These are phyloP conservation scores for Agrochola macilenta DNA, from an alignment of 2,888 invertebrate genomes.

Conservation along the genomic window DNA sequence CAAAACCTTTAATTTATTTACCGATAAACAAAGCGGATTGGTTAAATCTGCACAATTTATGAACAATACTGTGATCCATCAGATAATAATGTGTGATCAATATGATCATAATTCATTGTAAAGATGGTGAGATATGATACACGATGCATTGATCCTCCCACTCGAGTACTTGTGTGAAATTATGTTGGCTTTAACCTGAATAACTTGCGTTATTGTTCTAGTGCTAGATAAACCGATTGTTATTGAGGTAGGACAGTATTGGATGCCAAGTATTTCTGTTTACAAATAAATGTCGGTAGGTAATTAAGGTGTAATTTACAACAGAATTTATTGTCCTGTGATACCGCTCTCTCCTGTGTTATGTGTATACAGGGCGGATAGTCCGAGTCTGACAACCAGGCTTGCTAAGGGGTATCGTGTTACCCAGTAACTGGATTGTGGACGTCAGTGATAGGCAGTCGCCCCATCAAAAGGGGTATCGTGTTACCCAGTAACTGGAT, in stretches of 20 bases:
- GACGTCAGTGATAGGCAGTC: no score
- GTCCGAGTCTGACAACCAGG: not conserved
- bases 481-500: not conserved
- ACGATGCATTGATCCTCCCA: conserved; percentile 37
- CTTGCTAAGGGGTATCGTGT: not conserved
- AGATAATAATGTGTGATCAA: conserved; percentile 16
- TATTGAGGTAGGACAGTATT: conserved; percentile 25
- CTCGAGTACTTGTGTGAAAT: conserved; percentile 11
- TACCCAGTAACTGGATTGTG: not conserved
- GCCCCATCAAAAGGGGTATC: not conserved
- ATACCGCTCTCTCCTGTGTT: not conserved
- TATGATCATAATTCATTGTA: conserved; percentile 15
- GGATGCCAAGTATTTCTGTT: conserved; percentile 16
- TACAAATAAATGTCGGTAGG: not conserved
- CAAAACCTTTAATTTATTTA: conserved; percentile 34
- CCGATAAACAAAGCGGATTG: conserved; percentile 27
- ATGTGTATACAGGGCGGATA: no score
- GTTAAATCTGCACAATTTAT: conserved; percentile 30
- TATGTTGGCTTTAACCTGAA: conserved; percentile 38
- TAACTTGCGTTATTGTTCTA: conserved; percentile 41
- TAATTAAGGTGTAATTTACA: not conserved
- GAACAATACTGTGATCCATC: conserved; percentile 37
- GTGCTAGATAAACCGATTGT: not conserved
- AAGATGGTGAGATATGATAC: conserved; percentile 28
- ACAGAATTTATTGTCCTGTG: not conserved